A percentile compares a stretch with the other conserved stretches of the same genome.
Conservation (phyloP, 2,888 invertebrate species). For the Heteropelma amictum region DNA sequence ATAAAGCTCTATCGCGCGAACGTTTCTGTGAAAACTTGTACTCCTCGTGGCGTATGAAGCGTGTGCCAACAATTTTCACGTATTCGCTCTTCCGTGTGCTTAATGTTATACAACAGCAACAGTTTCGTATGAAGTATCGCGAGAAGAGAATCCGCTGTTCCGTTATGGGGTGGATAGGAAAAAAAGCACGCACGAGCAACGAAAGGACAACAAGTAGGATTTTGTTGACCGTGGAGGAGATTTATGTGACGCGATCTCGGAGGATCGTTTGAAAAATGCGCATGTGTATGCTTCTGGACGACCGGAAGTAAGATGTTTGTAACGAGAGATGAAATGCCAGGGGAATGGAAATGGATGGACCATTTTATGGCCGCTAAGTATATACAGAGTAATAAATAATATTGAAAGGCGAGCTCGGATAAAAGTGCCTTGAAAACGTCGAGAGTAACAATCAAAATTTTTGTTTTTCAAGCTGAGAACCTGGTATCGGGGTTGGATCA, state of each 20-base stretch:
- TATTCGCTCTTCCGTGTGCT: slow-evolving; percentile 35
- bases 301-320: too few species aligned
- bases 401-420: too few species aligned
- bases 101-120: slow-evolving; percentile 9
- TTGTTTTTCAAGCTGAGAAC: too few species aligned
- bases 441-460: too few species aligned
- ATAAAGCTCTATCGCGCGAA: background rate
- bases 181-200: background rate
- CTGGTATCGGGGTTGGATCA: too few species aligned
- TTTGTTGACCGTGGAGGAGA: background rate
- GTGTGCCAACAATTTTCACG: slow-evolving; percentile 17
- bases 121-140: background rate
- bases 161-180: too few species aligned
- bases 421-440: too few species aligned
- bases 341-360: too few species aligned
- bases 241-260: background rate
- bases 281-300: background rate
- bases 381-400: too few species aligned
- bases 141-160: background rate
- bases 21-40: slow-evolving; percentile 18
- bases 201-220: background rate
- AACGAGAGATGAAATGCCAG: too few species aligned
- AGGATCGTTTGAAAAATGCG: background rate
- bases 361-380: too few species aligned
- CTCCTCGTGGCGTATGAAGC: slow-evolving; percentile 27